Base-by-base conservation (phyloP, 2,888 invertebrate species). In the Petrolisthes manimaculis region DNA sequence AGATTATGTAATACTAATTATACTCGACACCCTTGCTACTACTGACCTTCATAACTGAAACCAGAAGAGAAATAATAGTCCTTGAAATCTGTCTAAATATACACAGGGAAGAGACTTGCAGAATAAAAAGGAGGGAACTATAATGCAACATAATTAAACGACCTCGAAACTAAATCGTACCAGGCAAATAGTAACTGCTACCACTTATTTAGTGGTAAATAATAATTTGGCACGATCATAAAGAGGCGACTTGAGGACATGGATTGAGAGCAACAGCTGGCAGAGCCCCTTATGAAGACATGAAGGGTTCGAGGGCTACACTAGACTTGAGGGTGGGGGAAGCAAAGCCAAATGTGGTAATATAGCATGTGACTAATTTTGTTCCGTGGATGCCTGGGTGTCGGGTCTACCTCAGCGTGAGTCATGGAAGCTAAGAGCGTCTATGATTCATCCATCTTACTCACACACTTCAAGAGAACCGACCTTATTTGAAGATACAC, bases 351-450 rank as follows among this genome's bases (percentile, higher is more conserved):
- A 84, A 88, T 84, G 88, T 74, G 88, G 88, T 84, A 84, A 88
- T 88, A 80, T 78, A 81, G 54, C 81, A 80, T 61, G 88, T 84
- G 84, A 88, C 88, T 88, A 88, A 88, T 84, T 88, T 75, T 88
- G 81, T 84, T 54, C 75, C 84, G 67, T 85, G 69, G 87, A 69
- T 86, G 86, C 77, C 86, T 80, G 69, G 86, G 87, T 83, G 87
- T 83, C 69, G 78, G 79, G 87, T 83, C 86, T 75, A 80, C 82
- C 86, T 75, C 67, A 77, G 24, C 37, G 37, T 86, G 81, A 81
- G 82, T 86, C 86, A 86, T 51, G 54, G 75, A 82, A 12, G 81
- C 82, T 56, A 86, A 86, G 77, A 82, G 81, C 81, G 86, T 24
- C 61, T 69, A 53, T 86, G 86, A 86, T 81, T 86, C 86, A 86